A percentile compares a stretch with the other conserved stretches of the same genome.
Evolutionary conservation across 2,888 invertebrate genomes (phyloP).

Genomic region (Teleiodes luculella): DNA sequence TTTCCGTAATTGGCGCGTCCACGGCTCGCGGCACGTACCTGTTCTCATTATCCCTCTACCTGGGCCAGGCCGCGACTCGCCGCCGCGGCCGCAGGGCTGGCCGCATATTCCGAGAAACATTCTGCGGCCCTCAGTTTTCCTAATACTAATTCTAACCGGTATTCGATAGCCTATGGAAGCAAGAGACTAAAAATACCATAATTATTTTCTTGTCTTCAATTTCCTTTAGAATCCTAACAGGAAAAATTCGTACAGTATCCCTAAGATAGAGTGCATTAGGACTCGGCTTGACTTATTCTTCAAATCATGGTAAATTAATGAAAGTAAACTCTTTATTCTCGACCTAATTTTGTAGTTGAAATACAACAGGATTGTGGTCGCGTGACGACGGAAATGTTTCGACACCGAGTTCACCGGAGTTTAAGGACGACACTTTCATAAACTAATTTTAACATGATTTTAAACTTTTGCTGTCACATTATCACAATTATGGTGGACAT

Average conservation of each 20-base stretch:
- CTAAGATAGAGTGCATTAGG: neutral
- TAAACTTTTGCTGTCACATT: too few species aligned
- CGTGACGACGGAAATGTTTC: neutral
- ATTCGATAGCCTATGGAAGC: too few species aligned
- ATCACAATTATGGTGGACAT: too few species aligned
- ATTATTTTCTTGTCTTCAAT: too few species aligned
- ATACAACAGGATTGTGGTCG: neutral
- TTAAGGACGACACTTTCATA: too few species aligned
- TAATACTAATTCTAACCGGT: too few species aligned
- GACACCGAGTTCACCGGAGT: neutral
- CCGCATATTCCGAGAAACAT: neutral
- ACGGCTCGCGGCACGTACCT: constrained; percentile 40
- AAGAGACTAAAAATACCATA: too few species aligned
- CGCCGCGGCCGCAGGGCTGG: constrained; percentile 10
- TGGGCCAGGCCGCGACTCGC: constrained; percentile 31
- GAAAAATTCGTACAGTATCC: neutral
- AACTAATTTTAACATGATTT: too few species aligned
- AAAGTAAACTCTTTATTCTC: neutral
- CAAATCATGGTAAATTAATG: neutral
- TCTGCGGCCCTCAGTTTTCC: neutral
- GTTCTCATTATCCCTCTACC: constrained; percentile 51
- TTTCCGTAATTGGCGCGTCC: constrained; percentile 25
- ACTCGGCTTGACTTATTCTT: neutral
- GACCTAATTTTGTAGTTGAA: neutral
- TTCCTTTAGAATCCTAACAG: too few species aligned